Base-by-base conservation (phyloP, 2,113 vertebrate species). In the Ochotona princeps region DNA sequence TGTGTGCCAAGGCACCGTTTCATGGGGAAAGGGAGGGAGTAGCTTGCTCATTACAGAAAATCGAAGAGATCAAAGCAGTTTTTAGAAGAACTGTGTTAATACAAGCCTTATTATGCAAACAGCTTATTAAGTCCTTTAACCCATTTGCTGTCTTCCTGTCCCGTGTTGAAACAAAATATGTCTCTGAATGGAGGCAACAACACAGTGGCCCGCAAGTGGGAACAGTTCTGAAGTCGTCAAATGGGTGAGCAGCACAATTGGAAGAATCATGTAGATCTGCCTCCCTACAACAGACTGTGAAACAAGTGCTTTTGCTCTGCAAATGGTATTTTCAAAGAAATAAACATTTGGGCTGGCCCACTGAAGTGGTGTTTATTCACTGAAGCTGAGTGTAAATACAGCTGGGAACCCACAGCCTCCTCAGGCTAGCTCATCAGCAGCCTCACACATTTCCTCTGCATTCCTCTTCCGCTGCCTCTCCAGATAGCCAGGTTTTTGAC, bases 321-420 rank as follows among this genome's bases (percentile, higher is more conserved):
- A 93, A 96, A 89, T 94, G 23, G 44, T 92, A 65, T 82, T 93
- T 91, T 94, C 63, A 87, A 96, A 94, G 38, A 92, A 95, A 95
- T 94, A 95, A 96, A 95, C 90, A 94, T 93, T 96, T 95, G 92
- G 51, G 87, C 78, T 73, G 73, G 84, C 91, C 51, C 92, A 65
- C 74, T 94, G 21, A 95, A 95, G 92, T 94, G 66, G 80, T 94
- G 60, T 95, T 96, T 95, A 93, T 91, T 95, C 88, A 91, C 4
- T 87, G 87, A 95, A 96, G 73, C 67, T 67, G 28, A 94, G 83
- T 94, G 73, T 97, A 96, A 97, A 96, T 97, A 96, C 87, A 96
- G 95, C 95, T 97, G 95, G 90, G 87, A 95, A 74, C 72, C 81
- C 84, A 66, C 78, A 92, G 78, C 35, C 5, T 35, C 80, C 83